A percentile compares a stretch with the other conserved stretches of the same genome.
phyloP scores from a whole-genome alignment of 2,797 vertebrate species.

The Danio jaintianensis region DNA sequence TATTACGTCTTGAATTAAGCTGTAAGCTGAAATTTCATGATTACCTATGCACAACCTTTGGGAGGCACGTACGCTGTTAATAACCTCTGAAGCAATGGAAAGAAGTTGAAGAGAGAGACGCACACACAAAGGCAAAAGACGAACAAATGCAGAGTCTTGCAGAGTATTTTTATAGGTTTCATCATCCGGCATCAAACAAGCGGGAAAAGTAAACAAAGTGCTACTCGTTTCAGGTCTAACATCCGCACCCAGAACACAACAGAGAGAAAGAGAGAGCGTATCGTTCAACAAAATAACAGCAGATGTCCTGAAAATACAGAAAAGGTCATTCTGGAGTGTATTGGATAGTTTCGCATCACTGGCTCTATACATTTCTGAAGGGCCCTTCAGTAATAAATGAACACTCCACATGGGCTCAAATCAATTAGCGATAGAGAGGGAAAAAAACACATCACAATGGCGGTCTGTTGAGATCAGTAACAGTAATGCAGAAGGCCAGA shows the following conservation, averaged over 20 bases:
- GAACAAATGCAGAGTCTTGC: conserved; percentile 76
- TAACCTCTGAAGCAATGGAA: conserved; percentile 66
- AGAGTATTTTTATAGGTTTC: conserved; percentile 80
- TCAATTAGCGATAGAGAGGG: conserved; percentile 48
- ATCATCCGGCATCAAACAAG: conserved; percentile 81
- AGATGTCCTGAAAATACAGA: conserved; percentile 19
- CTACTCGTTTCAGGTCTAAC: conserved; percentile 70
- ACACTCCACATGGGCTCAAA: conserved; percentile 46
- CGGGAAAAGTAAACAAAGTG: conserved; percentile 73
- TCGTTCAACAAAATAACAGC: conserved; percentile 7
- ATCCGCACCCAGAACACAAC: conserved; percentile 55
- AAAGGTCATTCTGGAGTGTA: background rate
- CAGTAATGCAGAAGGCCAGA: conserved; percentile 41
- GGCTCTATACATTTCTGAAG: conserved; percentile 34
- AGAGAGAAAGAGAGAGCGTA: conserved; percentile 6
- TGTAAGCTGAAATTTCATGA: conserved; percentile 66
- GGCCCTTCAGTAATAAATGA: conserved; percentile 42
- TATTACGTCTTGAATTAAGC: conserved; percentile 34
- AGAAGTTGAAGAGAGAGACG: conserved; percentile 71
- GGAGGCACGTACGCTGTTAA: conserved; percentile 66
- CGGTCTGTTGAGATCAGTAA: conserved; percentile 36
- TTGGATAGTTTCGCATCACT: conserved; percentile 11
- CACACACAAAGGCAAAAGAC: conserved; percentile 62
- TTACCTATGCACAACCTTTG: conserved; percentile 59
- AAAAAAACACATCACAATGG: background rate